phyloP scores from a whole-genome alignment of 2,888 invertebrate genomes.

The Azorinus chamasolen region DNA sequence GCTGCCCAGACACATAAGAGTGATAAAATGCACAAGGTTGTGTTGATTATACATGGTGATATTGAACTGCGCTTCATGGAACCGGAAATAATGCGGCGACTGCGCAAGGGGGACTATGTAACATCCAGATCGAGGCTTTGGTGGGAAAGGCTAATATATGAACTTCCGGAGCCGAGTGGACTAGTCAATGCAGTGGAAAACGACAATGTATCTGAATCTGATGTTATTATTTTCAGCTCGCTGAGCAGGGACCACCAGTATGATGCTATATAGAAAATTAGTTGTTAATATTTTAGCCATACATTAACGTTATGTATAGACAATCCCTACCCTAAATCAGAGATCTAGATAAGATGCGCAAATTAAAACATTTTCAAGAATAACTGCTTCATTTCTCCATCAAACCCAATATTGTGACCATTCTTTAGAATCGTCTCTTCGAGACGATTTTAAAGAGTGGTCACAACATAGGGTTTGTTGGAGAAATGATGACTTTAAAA shows the following conservation, averaged over 20 bases:
- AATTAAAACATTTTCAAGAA: too few relatives aligned
- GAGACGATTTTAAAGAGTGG: too few relatives aligned
- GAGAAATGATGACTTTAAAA: too few relatives aligned
- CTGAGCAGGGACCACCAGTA: constrained; percentile 2
- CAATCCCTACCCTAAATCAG: too few relatives aligned
- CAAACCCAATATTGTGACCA: too few relatives aligned
- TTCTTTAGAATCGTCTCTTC: too few relatives aligned
- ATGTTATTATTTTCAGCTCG: constrained; percentile 66
- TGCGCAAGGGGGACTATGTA: constrained; percentile 68
- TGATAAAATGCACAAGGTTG: constrained; percentile 49
- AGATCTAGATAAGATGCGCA: too few relatives aligned
- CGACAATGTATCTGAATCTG: constrained; percentile 55
- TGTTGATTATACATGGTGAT: constrained; percentile 64
- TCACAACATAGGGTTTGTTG: too few relatives aligned
- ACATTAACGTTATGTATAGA: too few relatives aligned
- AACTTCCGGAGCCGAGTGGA: constrained; percentile 62
- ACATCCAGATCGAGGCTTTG: constrained; percentile 66
- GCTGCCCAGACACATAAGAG: constrained; percentile 35
- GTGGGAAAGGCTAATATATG: constrained; percentile 67
- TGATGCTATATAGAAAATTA: too few relatives aligned
- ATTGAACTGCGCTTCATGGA: constrained; percentile 62
- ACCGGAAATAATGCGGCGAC: constrained; percentile 58
- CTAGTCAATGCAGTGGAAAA: constrained; percentile 14
- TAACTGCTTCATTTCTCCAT: too few relatives aligned
- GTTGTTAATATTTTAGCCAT: too few relatives aligned